Evolutionary conservation across 2,113 vertebrate species (phyloP).

Genomic region (Oriolus oriolus): DNA sequence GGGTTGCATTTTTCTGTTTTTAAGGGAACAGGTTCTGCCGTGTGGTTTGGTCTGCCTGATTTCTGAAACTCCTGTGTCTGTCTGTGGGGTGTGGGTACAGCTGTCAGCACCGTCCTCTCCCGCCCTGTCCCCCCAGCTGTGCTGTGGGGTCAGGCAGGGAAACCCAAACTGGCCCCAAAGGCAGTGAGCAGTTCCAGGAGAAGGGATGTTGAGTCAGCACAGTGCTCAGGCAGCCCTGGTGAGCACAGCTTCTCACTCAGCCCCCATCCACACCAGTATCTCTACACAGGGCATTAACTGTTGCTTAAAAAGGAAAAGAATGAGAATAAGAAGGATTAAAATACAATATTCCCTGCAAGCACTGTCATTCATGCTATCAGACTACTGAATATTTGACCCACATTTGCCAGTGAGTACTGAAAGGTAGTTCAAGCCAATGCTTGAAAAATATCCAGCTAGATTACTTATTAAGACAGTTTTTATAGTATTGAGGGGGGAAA

Average conservation of each 20-base stretch:
- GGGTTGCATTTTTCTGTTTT: neutral
- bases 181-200: neutral
- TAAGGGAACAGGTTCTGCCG: neutral
- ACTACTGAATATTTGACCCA: neutral
- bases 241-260: neutral
- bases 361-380: too few species aligned
- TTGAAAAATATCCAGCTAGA: neutral
- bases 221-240: neutral
- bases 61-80: neutral
- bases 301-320: neutral
- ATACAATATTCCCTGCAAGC: neutral
- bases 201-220: neutral
- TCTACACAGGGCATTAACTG: neutral
- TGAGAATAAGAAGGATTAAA: neutral
- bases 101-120: neutral
- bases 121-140: fast-evolving
- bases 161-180: neutral
- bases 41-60: neutral
- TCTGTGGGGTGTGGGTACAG: neutral
- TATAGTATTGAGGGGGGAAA: fast-evolving
- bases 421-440: neutral
- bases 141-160: neutral
- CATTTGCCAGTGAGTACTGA: neutral
- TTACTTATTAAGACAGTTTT: neutral
- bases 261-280: neutral